phyloP scores from a whole-genome alignment of 2,888 invertebrate species.

The Zaprionus bogoriensis region DNA sequence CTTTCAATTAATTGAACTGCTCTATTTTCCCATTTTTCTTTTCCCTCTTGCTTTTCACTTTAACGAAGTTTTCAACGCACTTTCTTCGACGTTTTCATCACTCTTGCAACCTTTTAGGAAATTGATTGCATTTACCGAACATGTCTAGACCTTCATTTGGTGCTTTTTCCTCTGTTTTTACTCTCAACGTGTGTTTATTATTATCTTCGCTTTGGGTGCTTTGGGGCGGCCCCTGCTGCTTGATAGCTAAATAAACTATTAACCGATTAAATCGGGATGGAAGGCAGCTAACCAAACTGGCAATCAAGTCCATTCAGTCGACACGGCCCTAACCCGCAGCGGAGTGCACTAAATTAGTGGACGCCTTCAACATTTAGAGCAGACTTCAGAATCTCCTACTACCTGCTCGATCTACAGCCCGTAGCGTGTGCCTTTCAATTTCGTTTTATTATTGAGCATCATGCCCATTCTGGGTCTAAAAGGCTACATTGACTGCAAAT shows the following conservation, averaged over 20 bases:
- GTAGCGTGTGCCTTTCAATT: slow-evolving; percentile 71
- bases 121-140: background rate
- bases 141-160: background rate
- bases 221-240: slow-evolving; percentile 5
- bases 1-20: too few species aligned
- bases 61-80: background rate
- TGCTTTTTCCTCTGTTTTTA: background rate
- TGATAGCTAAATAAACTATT: slow-evolving; percentile 75
- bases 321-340: slow-evolving; percentile 10
- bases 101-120: background rate
- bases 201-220: background rate
- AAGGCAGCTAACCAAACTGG: slow-evolving; percentile 49
- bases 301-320: slow-evolving; percentile 56
- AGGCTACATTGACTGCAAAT: slow-evolving; percentile 25
- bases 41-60: background rate
- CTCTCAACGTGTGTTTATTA: slow-evolving; percentile 9
- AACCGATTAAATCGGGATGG: slow-evolving; percentile 70
- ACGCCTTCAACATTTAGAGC: slow-evolving; percentile 58
- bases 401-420: too few species aligned
- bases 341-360: slow-evolving; percentile 61
- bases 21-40: background rate
- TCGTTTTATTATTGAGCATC: slow-evolving; percentile 40
- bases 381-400: too few species aligned
- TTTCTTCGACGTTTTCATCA: background rate
- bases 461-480: slow-evolving; percentile 8